phyloP scores from a whole-genome alignment of 2,797 vertebrate species.

The Miichthys miiuy region DNA sequence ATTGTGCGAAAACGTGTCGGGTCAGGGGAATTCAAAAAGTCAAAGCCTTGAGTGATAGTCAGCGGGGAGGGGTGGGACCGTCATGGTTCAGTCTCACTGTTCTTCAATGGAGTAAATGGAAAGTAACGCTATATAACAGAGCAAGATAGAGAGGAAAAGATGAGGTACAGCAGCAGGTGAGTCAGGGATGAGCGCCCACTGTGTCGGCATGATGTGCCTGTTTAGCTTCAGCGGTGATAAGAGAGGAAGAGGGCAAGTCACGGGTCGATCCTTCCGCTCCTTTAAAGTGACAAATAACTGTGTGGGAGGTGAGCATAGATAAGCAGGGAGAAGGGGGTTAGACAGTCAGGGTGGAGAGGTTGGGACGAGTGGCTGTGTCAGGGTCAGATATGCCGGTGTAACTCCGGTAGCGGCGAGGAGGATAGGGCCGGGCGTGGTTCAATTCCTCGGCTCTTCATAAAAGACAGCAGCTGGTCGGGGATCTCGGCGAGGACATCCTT shows the following conservation, averaged over 20 bases:
- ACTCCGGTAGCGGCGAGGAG: conserved; percentile 71
- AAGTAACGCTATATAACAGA: conserved; percentile 11
- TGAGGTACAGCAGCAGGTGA: conserved; percentile 44
- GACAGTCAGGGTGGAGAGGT: conserved; percentile 1
- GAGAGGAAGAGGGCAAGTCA: conserved; percentile 34
- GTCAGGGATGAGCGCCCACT: conserved; percentile 36
- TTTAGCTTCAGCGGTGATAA: conserved; percentile 43
- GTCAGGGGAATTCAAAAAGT: conserved; percentile 21
- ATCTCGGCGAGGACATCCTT: conserved; percentile 94
- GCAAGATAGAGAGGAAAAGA: conserved; percentile 17
- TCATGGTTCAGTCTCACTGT: conserved; percentile 21
- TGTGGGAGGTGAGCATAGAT: conserved; percentile 13
- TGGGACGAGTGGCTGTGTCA: not conserved
- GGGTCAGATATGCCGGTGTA: conserved; percentile 73
- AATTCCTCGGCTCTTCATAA: conserved; percentile 91
- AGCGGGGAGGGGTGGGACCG: conserved; percentile 2
- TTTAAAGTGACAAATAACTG: conserved; percentile 32
- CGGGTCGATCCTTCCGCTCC: conserved; percentile 19
- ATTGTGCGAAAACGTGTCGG: not conserved
- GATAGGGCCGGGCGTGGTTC: conserved; percentile 86
- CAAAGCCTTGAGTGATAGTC: conserved; percentile 3
- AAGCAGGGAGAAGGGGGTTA: not conserved
- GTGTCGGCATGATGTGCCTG: conserved; percentile 26
- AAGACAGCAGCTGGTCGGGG: conserved; percentile 94
- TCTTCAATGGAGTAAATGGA: conserved; percentile 3